Percentiles rank a stretch among this genome's conserved stretches.
phyloP scores from a whole-genome alignment of 2,113 vertebrate genomes.

The Tenebrosternarchus preto region DNA sequence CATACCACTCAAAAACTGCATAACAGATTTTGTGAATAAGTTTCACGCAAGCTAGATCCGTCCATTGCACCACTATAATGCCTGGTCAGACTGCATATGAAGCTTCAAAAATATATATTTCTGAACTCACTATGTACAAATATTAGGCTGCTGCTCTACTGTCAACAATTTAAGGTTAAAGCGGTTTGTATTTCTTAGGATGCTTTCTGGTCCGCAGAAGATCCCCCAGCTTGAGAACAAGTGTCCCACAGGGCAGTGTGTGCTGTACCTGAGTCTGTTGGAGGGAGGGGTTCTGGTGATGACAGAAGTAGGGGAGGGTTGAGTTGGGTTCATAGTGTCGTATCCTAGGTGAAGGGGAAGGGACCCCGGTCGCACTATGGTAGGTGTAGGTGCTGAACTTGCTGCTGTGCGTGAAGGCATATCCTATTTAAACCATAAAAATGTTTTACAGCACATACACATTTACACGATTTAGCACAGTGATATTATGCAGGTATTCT shows the following conservation, averaged over 20 bases:
- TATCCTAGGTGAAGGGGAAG: constrained; percentile 89
- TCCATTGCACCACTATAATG: no score
- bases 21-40: no score
- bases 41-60: no score
- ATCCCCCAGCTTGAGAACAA: neutral
- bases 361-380: constrained; percentile 92
- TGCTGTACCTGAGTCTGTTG: constrained; percentile 87
- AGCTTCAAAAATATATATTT: no score
- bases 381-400: constrained; percentile 86
- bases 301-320: constrained; percentile 94
- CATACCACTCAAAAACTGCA: no score
- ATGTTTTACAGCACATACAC: neutral
- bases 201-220: neutral
- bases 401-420: constrained; percentile 77
- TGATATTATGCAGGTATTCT: neutral
- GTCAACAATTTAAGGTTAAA: neutral
- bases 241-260: neutral
- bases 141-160: neutral
- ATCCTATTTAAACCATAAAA: constrained; percentile 67
- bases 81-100: no score
- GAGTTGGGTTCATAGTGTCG: constrained; percentile 86
- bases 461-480: no score
- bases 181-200: neutral
- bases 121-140: neutral
- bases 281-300: constrained; percentile 96